A percentile compares a stretch with the other conserved stretches of the same genome.
Evolutionary conservation across 2,113 vertebrate species (phyloP).

Genomic region (Manacus vitellinus): DNA sequence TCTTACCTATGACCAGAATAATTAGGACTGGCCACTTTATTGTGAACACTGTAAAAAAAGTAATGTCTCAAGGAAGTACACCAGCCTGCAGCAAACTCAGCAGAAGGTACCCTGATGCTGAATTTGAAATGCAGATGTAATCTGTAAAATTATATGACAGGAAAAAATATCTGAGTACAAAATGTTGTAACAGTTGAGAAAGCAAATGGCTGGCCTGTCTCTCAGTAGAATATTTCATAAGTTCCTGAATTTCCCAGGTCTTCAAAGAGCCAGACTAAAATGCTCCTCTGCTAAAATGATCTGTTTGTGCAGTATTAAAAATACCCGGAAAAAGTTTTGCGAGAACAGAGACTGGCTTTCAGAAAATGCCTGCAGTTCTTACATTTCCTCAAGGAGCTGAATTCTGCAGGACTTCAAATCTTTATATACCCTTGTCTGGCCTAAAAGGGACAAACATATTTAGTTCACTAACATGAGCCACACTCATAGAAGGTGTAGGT

Average conservation of each 20-base stretch:
- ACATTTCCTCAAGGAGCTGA: neutral
- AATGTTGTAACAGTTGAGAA: neutral
- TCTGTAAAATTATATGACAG: neutral
- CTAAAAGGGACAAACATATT: neutral
- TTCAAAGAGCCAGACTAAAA: neutral
- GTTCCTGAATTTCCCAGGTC: neutral
- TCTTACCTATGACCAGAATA: neutral
- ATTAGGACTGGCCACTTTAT: neutral
- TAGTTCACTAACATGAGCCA: neutral
- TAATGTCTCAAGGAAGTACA: neutral
- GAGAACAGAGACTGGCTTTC: neutral
- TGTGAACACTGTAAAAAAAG: neutral
- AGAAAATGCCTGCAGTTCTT: neutral
- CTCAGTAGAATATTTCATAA: neutral
- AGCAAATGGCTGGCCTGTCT: neutral
- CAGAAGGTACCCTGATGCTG: neutral
- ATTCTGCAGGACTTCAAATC: neutral
- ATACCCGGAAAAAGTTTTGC: neutral
- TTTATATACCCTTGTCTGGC: neutral
- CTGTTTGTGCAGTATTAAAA: neutral
- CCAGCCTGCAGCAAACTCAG: neutral
- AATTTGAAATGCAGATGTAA: neutral
- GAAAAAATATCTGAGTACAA: neutral
- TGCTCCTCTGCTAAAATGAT: neutral
- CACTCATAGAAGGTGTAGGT: neutral